phyloP scores from a whole-genome alignment of 2,888 invertebrate genomes.

The Copidosoma aretas region DNA sequence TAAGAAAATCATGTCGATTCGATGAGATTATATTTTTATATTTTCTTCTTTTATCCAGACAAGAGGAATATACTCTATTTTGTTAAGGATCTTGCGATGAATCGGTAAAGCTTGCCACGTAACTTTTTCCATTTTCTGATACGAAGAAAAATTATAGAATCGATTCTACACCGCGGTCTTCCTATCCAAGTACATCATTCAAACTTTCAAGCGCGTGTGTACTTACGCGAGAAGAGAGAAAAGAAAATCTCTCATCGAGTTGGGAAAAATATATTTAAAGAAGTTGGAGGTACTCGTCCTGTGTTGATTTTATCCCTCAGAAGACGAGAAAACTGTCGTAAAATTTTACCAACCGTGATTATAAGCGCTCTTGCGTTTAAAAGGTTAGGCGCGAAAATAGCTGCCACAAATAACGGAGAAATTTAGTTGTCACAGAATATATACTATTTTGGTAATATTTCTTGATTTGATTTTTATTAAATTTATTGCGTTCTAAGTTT shows the following conservation, averaged over 20 bases:
- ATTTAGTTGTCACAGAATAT: no score
- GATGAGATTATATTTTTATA: no score
- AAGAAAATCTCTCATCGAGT: neutral
- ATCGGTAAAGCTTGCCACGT: no score
- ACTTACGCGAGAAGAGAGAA: neutral
- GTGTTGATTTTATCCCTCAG: slow-evolving; percentile 17
- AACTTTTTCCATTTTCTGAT: no score
- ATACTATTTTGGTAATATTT: slow-evolving; percentile 1
- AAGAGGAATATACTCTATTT: no score
- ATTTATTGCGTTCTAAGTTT: no score
- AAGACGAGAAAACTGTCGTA: slow-evolving; percentile 17
- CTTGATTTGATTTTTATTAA: slow-evolving; percentile 18
- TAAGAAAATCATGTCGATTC: no score
- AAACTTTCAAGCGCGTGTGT: neutral
- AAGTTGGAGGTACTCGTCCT: slow-evolving; percentile 11
- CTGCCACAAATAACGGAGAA: slow-evolving; percentile 32
- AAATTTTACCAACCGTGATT: slow-evolving; percentile 13
- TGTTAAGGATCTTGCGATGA: no score
- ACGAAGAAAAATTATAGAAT: slow-evolving; percentile 16
- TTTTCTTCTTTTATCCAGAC: no score
- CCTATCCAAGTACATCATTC: neutral
- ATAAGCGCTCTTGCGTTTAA: slow-evolving; percentile 5
- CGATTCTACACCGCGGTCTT: slow-evolving; percentile 26
- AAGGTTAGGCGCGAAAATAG: slow-evolving; percentile 28
- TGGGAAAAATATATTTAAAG: neutral